Conservation (phyloP, 1,140 invertebrate genomes). For the Paramacrobiotus metropolitanus region DNA sequence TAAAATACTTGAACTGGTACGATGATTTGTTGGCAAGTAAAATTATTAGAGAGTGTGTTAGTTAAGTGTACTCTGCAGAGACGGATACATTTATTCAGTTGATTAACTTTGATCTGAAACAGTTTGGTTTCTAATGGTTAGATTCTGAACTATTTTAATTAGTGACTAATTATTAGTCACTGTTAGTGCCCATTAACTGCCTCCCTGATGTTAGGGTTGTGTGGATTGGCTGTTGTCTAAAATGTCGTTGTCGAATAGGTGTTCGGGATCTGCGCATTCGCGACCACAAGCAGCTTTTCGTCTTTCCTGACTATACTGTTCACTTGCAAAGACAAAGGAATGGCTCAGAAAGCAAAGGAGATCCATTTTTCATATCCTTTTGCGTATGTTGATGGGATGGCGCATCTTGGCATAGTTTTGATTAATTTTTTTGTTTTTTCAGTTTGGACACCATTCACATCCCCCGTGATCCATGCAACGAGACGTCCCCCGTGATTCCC, state of each 20-base stretch:
- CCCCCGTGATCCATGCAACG: background rate
- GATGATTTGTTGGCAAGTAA: no score
- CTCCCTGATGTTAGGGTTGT: no score
- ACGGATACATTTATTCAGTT: no score
- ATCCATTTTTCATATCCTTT: constrained; percentile 23
- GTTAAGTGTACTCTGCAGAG: no score
- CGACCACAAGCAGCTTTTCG: constrained; percentile 28
- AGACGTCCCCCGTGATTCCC: background rate
- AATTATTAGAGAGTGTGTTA: no score
- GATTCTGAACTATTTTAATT: background rate
- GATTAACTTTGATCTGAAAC: no score
- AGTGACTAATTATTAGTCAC: no score
- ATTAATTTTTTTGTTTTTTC: constrained; percentile 5
- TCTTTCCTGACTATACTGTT: constrained; percentile 16
- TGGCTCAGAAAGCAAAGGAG: background rate
- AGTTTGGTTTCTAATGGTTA: background rate
- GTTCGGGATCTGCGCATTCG: constrained; percentile 34
- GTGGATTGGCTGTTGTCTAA: no score
- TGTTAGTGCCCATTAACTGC: no score
- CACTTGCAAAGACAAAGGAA: background rate
- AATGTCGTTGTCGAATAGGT: no score
- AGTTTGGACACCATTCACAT: constrained; percentile 1
- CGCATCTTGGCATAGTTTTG: no score
- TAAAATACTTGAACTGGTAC: constrained; percentile 31
- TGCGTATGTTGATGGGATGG: constrained; percentile 17